Evolutionary conservation across 2,888 invertebrate genomes (phyloP), one percentile per base, ranked within the genome.

Genomic region (Synergus laeviventris): DNA sequence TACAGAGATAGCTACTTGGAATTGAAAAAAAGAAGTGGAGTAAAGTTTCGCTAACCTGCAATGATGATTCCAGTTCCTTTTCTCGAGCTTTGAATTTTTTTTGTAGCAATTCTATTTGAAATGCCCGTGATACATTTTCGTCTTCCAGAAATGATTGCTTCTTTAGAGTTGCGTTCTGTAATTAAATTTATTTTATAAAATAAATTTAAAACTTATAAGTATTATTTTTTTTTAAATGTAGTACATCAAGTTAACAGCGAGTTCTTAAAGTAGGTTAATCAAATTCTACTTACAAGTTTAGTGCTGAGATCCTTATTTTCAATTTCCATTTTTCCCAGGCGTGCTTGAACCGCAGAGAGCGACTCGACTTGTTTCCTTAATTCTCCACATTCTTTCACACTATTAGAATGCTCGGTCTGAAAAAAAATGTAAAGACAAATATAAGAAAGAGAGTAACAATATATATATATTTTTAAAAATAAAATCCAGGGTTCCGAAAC

Each of bases 61-160:
- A 79, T 31, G 74, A 83, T 49, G 21, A 78, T 74, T 76, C 85
- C 36, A 78, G 89, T 88, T 94, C 94, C 42, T 90, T 89, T 89
- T 94, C 94, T 74, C 94, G 91, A 1, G 86, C 89, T 84, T 92
- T 92, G 8, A 92, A 89, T 84, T 93, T 93, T 8, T 89, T 90
- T 86, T 92, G 91, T 8, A 93, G 89, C 24, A 91, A 92, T 78
- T 93, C 92, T 82, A 92, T 92, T 84, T 92, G 92, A 74, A 92
- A 93, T 85, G 94, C 93, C 82, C 88, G 78, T 75, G 87, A 88
- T 36, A 56, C 73, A 38, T 73, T 79, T 79, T 83, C 81, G 74
- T 83, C 80, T 75, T 82, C 79, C 8, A 77, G 60, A 42, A 73
- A 73, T 56, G 81, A 78, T 11, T 81, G 73, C 77, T 74, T 75